Evolutionary conservation across 2,113 vertebrate genomes (phyloP), one percentile per base, ranked within the genome.

Genomic region (Peromyscus californicus): DNA sequence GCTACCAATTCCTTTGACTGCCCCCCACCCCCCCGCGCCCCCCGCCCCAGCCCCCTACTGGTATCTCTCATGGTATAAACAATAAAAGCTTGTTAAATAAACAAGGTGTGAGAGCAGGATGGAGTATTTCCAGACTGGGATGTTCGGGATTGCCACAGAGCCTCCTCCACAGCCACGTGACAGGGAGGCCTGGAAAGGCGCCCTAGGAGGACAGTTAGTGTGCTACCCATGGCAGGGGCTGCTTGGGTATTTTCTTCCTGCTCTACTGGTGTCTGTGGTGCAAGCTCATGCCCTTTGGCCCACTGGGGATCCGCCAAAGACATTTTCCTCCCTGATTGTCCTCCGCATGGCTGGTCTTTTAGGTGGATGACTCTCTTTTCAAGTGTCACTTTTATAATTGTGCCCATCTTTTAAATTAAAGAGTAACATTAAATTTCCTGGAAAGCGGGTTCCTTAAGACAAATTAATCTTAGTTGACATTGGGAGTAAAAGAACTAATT

Each of bases 381-480:
- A 94, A 92, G 51, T 93, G 82, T 72, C 48, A 29, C 85, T 95
- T 97, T 48, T 42, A 59, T 89, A 72, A 61, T 89, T 36, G 48
- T 42, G 16, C 59, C 89, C 15, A 93, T 70, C 9, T 76, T 65
- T 92, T 70, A 79, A 87, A 70, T 87, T n/a, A 92, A 84, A 96
- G 91, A 72, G 57, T 3, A 67, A 48, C 26, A 61, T 75, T 89
- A 59, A 61, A n/a, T 95, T 97, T 96, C 63, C 42, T 89, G 85
- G 69, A 84, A 45, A 87, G 21, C 12, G 45, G 83, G 82, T 31
- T 88, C 51, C 72, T 80, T 87, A 39, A 91, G 70, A 80, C 11
- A 51, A 65, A 75, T 95, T 94, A 85, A 88, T 90, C 92, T 86
- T 91, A 90, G 15, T 83, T 93, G 65, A 61, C 78, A 95, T 39